A percentile compares a stretch with the other conserved stretches of the same genome.
Evolutionary conservation across 1,140 invertebrate genomes (phyloP).

Genomic region (Euwallacea fornicatus): DNA sequence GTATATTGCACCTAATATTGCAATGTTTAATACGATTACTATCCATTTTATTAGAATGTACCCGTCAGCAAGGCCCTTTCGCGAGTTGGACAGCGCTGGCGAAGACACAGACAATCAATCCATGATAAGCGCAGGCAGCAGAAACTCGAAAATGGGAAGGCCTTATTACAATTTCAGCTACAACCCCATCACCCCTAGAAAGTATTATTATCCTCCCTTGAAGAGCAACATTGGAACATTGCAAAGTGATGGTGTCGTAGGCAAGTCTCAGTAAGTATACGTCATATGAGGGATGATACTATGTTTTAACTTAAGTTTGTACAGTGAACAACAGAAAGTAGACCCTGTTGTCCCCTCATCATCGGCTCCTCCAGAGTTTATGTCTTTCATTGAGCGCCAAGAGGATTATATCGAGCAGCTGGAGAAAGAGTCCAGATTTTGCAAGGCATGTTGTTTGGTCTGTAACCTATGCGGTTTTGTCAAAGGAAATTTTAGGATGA

Average conservation of each 20-base stretch:
- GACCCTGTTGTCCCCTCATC: slow-evolving; percentile 6
- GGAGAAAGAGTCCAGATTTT: slow-evolving; percentile 78
- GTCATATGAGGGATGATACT: too few species aligned
- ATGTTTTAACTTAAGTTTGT: not conserved
- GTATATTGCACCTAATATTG: slow-evolving; percentile 5
- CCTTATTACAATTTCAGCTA: slow-evolving; percentile 42
- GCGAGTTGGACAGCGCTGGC: slow-evolving; percentile 54
- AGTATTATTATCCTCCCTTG: slow-evolving; percentile 48
- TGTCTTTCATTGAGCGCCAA: slow-evolving; percentile 77
- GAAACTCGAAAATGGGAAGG: slow-evolving; percentile 42
- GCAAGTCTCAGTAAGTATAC: too few species aligned
- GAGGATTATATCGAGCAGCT: slow-evolving; percentile 83
- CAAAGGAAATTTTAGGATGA: slow-evolving; percentile 58
- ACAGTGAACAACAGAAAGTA: slow-evolving; percentile 40
- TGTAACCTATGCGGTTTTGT: not conserved
- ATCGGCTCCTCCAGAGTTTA: slow-evolving; percentile 56
- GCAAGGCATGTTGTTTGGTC: slow-evolving; percentile 57
- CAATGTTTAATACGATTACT: not conserved
- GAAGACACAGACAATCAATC: slow-evolving; percentile 60
- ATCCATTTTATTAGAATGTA: not conserved
- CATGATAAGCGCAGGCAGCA: slow-evolving; percentile 47
- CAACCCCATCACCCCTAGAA: slow-evolving; percentile 51
- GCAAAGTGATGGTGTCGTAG: not conserved
- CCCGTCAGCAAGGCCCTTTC: slow-evolving; percentile 48
- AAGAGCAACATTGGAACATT: slow-evolving; percentile 31